These are phyloP conservation scores for Diadumene lineata DNA, from an alignment of 92 coral and sea anemone species.

Conservation along the genomic window DNA sequence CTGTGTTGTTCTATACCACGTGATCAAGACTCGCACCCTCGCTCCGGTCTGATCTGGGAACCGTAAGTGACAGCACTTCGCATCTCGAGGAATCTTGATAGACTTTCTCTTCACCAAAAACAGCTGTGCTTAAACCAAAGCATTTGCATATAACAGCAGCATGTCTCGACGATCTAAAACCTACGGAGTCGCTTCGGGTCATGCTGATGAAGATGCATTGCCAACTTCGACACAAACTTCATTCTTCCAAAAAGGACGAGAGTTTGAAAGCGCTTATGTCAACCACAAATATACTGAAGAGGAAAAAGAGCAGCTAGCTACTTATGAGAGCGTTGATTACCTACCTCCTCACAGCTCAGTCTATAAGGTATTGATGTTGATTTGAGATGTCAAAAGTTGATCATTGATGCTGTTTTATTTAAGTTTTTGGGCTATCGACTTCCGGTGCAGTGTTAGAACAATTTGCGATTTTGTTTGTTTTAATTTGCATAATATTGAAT, in stretches of 20 bases:
- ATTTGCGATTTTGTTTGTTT: not conserved
- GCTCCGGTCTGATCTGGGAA: not conserved
- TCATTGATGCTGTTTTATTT: not conserved
- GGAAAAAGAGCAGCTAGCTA: constrained; percentile 84
- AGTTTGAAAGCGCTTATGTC: constrained; percentile 95
- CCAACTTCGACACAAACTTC: constrained; percentile 73
- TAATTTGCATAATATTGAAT: too few species aligned
- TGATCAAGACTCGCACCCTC: too few species aligned
- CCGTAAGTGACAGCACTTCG: not conserved
- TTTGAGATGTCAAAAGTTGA: not conserved
- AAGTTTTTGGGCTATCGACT: not conserved
- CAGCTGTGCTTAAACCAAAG: not conserved
- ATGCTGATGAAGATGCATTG: constrained; percentile 89
- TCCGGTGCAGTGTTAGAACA: not conserved
- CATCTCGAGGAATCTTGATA: not conserved
- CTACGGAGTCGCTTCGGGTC: constrained; percentile 85
- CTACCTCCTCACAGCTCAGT: constrained; percentile 96
- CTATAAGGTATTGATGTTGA: constrained; percentile 64
- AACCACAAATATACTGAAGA: constrained; percentile 95
- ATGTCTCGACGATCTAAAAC: constrained; percentile 53
- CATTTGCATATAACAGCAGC: not conserved
- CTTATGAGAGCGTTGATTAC: constrained; percentile 95
- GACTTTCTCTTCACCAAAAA: not conserved
- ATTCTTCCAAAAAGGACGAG: constrained; percentile 97
- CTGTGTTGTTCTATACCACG: too few species aligned